phyloP scores from a whole-genome alignment of 2,797 vertebrate species.

The Pseudocheirus occidentalis region DNA sequence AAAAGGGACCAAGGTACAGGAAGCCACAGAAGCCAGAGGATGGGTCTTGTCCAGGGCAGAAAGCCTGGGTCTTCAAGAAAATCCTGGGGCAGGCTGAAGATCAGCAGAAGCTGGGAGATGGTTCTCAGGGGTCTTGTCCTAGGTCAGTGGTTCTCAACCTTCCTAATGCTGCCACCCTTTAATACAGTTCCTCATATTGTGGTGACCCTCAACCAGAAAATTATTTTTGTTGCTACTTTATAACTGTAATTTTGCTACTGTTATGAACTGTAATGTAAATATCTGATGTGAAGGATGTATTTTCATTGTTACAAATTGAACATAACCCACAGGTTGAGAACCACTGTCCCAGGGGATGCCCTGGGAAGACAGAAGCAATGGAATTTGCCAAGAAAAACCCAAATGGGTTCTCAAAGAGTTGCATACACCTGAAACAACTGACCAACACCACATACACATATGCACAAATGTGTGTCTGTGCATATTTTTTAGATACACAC shows the following conservation, averaged over 20 bases:
- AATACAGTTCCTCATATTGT: too few species aligned
- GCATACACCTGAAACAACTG: not conserved
- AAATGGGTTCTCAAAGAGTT: not conserved
- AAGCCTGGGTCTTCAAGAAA: not conserved
- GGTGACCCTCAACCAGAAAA: too few species aligned
- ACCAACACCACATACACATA: not conserved
- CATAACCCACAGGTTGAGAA: too few species aligned
- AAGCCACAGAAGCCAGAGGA: not conserved
- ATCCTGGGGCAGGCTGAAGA: not conserved
- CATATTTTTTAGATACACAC: not conserved
- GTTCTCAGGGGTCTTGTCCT: not conserved
- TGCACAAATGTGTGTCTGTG: not conserved
- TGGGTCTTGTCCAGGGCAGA: not conserved
- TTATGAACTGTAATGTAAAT: too few species aligned
- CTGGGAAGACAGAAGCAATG: not conserved
- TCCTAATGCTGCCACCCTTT: too few species aligned
- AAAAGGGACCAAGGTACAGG: not conserved
- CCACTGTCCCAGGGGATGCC: not conserved
- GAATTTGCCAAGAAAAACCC: not conserved
- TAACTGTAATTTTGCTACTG: too few species aligned
- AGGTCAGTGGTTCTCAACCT: too few species aligned
- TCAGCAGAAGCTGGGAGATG: not conserved
- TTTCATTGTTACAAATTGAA: too few species aligned
- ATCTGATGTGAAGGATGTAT: too few species aligned
- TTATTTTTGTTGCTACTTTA: too few species aligned